A percentile compares a stretch with the other conserved stretches of the same genome.
Conservation (phyloP, 2,113 vertebrate species). For the Lasiurus cinereus region DNA sequence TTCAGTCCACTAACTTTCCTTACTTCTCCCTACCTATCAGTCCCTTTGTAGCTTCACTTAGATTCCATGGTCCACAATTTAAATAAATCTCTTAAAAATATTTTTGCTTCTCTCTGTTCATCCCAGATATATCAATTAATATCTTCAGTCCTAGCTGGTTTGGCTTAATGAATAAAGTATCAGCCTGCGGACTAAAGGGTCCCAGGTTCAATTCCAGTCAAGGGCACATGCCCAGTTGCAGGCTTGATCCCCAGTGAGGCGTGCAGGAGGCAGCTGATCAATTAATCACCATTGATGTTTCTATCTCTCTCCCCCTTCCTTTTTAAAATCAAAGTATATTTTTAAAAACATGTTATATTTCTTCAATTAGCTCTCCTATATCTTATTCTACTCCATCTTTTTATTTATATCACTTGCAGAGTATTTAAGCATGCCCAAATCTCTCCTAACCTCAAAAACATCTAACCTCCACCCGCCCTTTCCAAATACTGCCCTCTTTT, state of each 20-base stretch:
- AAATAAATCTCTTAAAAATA: not conserved
- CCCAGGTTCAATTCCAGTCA: too few species aligned
- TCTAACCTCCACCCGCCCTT: not conserved
- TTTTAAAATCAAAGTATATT: too few species aligned
- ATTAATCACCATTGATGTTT: too few species aligned
- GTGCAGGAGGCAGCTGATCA: too few species aligned
- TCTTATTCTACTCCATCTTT: not conserved
- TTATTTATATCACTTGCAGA: not conserved
- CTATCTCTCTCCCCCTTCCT: too few species aligned
- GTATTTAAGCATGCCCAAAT: not conserved
- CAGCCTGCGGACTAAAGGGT: too few species aligned
- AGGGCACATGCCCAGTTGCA: too few species aligned
- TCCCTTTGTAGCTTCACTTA: not conserved
- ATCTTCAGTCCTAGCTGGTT: too few species aligned
- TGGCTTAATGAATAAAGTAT: too few species aligned
- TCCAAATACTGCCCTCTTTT: not conserved
- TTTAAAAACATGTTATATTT: not conserved
- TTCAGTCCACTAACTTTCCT: not conserved
- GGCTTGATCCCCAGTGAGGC: too few species aligned
- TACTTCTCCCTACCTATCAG: not conserved
- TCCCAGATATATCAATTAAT: not conserved
- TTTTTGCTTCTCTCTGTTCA: not conserved
- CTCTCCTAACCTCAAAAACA: not conserved
- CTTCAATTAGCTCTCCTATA: not conserved
- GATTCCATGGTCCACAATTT: not conserved